Evolutionary conservation across 2,797 vertebrate species (phyloP), one percentile per base, ranked within the genome.

Genomic region (Spondyliosoma cantharus): DNA sequence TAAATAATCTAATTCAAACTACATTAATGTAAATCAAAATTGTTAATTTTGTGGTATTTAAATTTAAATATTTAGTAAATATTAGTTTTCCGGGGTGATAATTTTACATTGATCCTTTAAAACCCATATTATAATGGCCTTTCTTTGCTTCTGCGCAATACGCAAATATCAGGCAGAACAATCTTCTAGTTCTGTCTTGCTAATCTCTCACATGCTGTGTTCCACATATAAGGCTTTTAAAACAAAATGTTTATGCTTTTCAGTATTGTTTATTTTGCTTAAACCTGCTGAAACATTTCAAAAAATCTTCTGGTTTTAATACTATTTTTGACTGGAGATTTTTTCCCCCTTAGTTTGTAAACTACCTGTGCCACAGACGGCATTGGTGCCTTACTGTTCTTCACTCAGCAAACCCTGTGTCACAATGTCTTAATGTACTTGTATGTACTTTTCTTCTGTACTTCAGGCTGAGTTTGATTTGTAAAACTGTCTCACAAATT

Each of bases 341-440:
- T 85, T 45, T 59, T 86, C 79, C 86, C 79, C 86, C 71, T 79
- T 89, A 81, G 89, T 95, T 86, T 71, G 71, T 48, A 62, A 95
- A 95, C 89, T 88, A 79, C 93, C 95, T 93, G 59, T 89, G 93
- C 91, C 95, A 92, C 94, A 85, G 90, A 92, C 81, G 93, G 90
- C 93, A 91, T 96, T 83, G 95, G 94, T 96, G 96, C 95, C 95
- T 96, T 97, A 95, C 92, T 90, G 86, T 87, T 90, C 93, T 87
- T 95, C 78, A 91, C 90, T 90, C 86, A 80, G 95, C 88, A 88
- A 50, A 93, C 87, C 87, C 78, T 87, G 90, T 86, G 91, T 91
- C 27, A 6, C 88, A 78, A 76, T 90, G 87, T 93, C 92, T 94
- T 91, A 93, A 94, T 84, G 87, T 92, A 84, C 84, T 90, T 93